Evolutionary conservation across 2,113 vertebrate species (phyloP), one percentile per base, ranked within the genome.

Genomic region (Ictidomys tridecemlineatus): DNA sequence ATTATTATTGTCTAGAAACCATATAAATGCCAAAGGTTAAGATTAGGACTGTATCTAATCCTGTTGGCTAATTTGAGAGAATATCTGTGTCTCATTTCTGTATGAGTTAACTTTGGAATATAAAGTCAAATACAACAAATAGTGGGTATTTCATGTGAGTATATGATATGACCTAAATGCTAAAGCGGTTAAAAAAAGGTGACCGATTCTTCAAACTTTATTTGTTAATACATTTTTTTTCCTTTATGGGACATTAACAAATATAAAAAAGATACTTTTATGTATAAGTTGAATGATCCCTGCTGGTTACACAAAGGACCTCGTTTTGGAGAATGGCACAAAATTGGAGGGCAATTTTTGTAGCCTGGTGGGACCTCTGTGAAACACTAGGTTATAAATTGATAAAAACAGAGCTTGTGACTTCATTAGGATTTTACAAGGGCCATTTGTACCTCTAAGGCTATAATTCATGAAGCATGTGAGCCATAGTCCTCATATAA

Each of bases 401-500:
- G 28, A 12, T 94, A 30, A 84, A 42, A 37, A 61, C 9, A 10
- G 4, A 63, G 14, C 10, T 65, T 80, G 20, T 42, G 69, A 2
- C 69, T 96, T 88, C 45, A 42, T 86, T 69, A 37, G 45, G 34
- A 79, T 65, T 96, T 80, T 28, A 48, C 32, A 88, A 30, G 80
- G 69, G 37, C 89, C 45, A 45, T 24, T 80, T 72, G 83, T 85
- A 89, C 87, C 18, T 77, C n/a, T 67, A 82, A 86, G 70, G 34
- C 65, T 82, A 9, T 91, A 87, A 95, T 85, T 94, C 87, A 70
- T 93, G 69, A 84, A 84, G 76, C 58, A 20, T 56, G 45, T 16
- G 32, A 94, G 42, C 69, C 63, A 76, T 28, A 88, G 69, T 34
- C 32, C 63, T 93, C 92, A 48, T 95, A 77, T 95, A 77, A 95